Conservation (phyloP, 2,888 invertebrate genomes). For the Apamea anceps region DNA sequence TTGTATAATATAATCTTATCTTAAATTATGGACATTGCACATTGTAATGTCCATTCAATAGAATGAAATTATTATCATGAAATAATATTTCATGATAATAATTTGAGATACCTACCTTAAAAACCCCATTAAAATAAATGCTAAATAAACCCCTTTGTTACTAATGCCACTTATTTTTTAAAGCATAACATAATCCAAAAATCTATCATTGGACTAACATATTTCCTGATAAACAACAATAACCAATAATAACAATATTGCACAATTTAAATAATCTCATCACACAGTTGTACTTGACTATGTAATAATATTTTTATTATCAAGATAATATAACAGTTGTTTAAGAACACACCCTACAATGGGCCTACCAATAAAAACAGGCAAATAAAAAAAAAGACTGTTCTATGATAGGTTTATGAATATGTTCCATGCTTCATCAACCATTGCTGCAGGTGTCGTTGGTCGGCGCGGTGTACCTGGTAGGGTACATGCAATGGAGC, state of each 20-base stretch:
- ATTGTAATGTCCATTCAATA: neutral
- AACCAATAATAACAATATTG: conserved; percentile 13
- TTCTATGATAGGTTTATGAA: conserved; percentile 5
- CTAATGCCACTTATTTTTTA: neutral
- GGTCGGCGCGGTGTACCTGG: conserved; percentile 94
- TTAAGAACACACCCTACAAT: neutral
- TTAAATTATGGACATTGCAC: neutral
- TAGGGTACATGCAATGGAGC: conserved; percentile 96
- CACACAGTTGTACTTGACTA: conserved; percentile 10
- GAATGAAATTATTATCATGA: too few species aligned
- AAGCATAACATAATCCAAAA: neutral
- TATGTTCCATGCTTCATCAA: conserved; percentile 36
- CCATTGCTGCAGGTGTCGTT: conserved; percentile 90
- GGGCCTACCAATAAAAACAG: neutral
- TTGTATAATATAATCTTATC: neutral
- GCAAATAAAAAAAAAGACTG: neutral
- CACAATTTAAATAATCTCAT: conserved; percentile 36
- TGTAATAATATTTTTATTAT: conserved; percentile 31
- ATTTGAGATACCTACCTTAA: too few species aligned
- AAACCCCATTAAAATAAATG: neutral
- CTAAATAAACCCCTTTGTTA: neutral
- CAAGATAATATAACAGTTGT: conserved; percentile 4
- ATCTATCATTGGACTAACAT: neutral
- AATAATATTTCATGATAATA: conserved; percentile 1
- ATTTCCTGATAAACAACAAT: conserved; percentile 15